phyloP scores from a whole-genome alignment of 2,888 invertebrate species.

The Habrosyne pyritoides region DNA sequence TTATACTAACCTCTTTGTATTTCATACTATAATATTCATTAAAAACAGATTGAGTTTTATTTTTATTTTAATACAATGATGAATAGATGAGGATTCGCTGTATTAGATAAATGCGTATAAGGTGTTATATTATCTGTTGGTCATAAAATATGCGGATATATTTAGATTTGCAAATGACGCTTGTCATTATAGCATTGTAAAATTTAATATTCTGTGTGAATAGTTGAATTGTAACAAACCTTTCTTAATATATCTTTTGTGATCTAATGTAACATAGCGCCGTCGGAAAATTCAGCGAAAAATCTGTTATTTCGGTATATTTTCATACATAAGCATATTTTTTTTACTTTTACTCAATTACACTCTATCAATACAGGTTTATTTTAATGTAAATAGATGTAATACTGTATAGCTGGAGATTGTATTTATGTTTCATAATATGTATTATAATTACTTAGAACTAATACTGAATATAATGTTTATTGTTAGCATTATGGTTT shows the following conservation, averaged over 20 bases:
- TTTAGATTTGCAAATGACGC: background rate
- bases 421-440: conserved; percentile 76
- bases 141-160: background rate
- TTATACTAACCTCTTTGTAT: background rate
- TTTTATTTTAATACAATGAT: background rate
- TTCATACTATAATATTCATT: background rate
- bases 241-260: too few relatives aligned
- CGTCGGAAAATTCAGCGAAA: too few relatives aligned
- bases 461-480: conserved; percentile 76
- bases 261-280: too few relatives aligned
- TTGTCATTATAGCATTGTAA: background rate
- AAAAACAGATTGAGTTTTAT: background rate
- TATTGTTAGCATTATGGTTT: conserved; percentile 65
- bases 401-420: conserved; percentile 57
- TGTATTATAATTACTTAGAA: conserved; percentile 59
- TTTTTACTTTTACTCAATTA: background rate
- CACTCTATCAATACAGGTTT: conserved; percentile 16
- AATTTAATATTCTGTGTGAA: background rate
- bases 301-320: too few relatives aligned
- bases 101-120: background rate
- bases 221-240: background rate
- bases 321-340: background rate
- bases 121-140: background rate
- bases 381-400: conserved; percentile 56
- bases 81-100: background rate